Base-by-base conservation (phyloP, 1,140 invertebrate genomes). In the Bicyclus anynana region DNA sequence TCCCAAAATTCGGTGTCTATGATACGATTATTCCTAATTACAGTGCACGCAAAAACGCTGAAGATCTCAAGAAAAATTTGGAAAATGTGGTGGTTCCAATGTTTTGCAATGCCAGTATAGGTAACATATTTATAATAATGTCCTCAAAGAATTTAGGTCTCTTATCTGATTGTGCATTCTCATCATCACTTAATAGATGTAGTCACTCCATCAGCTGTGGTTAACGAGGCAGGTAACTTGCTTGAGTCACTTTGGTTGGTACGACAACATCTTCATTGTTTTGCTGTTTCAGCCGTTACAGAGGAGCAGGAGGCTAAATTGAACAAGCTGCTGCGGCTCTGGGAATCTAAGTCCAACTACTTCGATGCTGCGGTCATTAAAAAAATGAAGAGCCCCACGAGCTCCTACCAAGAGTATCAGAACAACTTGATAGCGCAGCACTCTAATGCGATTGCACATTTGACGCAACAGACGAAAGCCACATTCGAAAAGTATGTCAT, bases 331-430 rank as follows among this genome's bases (percentile, higher is more conserved):
- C 89, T 98, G 14, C 95, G 94, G 48, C 89, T 99, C 9, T 99
- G 98, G 98, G 97, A 98, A 82, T 96, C 96, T 52, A 98, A 99
- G 87, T 94, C 94, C 59, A 97, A 98, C 89, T 98, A 98, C 87
- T 97, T 99, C 80, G 94, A 94, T 73, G 90, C 93, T 37, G 91
- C 92, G 2, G 95, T 97, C 53, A 94, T 98, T 61, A 95, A 96
- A 46, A 94, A 95, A 83, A 90, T 97, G 82, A 94, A 94, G 71
- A 93, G 93, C 57, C 95, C 95, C 4, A 92, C 92, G 49, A 90
- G 91, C 23, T 95, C 95, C 7, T 95, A 95, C 90, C 92, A 95
- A 64, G 94, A 96, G 67, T 96, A 96, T 79, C 94, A 98, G 89
- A 93, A 94, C 27, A 93, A 93, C 80, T 84, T 98, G 53, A 93